Base-by-base conservation (phyloP, 2,797 vertebrate genomes). In the Furcifer pardalis region DNA sequence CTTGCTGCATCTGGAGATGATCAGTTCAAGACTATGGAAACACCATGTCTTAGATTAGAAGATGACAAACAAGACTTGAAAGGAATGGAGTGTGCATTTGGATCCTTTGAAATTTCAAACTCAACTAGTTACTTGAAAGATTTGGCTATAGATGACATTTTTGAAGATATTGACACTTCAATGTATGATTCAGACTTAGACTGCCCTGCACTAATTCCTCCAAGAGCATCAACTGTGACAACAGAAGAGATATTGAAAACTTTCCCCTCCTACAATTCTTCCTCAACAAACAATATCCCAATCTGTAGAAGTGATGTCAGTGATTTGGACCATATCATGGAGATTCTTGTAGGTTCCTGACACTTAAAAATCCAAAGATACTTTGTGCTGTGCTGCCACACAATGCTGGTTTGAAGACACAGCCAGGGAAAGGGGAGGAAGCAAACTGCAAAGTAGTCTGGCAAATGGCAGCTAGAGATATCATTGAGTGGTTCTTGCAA, bases 271-370 rank as follows among this genome's bases (percentile, higher is more conserved):
- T 96, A 96, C 84, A 92, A 93, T 91, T 93, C 96, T 21, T 90
- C 94, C 81, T 93, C 95, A 12, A 84, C 94, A 13, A 96, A 90
- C 86, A 95, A 94, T 78, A 94, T 97, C 79, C 97, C 97, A 92
- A 95, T 96, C 1, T 97, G 97, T 90, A 94, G 96, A 91, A 92
- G 96, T 87, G 97, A 98, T 94, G 90, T 97, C 84, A 97, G 97
- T 1, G 97, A 97, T 82, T 88, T 97, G 95, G 97, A 98, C 95
- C 97, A 97, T 94, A 98, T 98, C 85, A 97, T 98, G 97, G 97
- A 98, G 92, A 97, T 98, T 79, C 95, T 98, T 0, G 97, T 98
- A 2, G 97, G 97, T 91, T 97, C 97, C 80, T 97, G 96, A 97
- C 94, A 81, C 8, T 85, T 52, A 44, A 35, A n/a, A 81, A 89